phyloP scores from a whole-genome alignment of 2,888 invertebrate species.

The Pegoplata infirma region DNA sequence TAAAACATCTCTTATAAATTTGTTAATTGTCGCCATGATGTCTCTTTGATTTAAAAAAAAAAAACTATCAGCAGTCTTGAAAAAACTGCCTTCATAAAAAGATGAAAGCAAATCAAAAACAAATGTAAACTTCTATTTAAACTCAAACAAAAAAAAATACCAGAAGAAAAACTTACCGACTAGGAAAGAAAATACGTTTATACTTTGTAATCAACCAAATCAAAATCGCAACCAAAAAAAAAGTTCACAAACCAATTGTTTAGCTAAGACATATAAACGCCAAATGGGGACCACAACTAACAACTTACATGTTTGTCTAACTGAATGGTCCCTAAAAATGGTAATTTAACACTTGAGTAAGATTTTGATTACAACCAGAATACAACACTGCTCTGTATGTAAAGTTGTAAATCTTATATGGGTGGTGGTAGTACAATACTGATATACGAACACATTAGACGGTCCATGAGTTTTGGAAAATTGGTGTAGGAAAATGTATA shows the following conservation, averaged over 20 bases:
- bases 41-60: too few relatives aligned
- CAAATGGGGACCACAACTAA: not conserved
- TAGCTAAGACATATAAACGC: not conserved
- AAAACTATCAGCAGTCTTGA: not conserved
- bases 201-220: too few relatives aligned
- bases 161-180: not conserved
- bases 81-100: too few relatives aligned
- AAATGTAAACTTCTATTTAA: not conserved
- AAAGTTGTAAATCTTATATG: constrained; percentile 6
- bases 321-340: constrained; percentile 32
- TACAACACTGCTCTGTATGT: not conserved
- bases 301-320: not conserved
- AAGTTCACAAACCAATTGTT: not conserved
- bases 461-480: too few relatives aligned
- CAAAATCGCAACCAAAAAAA: too few relatives aligned
- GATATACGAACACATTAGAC: too few relatives aligned
- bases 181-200: too few relatives aligned
- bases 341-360: constrained; percentile 54
- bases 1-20: too few relatives aligned
- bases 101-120: not conserved
- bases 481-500: too few relatives aligned
- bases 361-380: constrained; percentile 42
- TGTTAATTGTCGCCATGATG: too few relatives aligned
- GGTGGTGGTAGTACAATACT: not conserved
- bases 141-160: not conserved